Evolutionary conservation across 2,113 vertebrate species (phyloP).

Genomic region (Ctenomys sociabilis): DNA sequence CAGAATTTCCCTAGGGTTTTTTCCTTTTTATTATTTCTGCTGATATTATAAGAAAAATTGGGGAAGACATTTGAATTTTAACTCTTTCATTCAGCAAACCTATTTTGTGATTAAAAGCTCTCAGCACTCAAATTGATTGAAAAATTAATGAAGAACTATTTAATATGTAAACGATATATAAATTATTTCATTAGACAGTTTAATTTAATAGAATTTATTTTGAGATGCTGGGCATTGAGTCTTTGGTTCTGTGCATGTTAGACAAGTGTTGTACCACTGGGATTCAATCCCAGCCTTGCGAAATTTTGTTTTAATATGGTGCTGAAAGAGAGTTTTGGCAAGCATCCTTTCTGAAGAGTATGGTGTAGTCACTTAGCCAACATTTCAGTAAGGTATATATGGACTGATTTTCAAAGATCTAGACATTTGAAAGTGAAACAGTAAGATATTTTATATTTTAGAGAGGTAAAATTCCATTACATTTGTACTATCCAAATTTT

Average conservation of each 20-base stretch:
- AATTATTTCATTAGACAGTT: background rate
- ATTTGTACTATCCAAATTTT: background rate
- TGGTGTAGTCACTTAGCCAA: background rate
- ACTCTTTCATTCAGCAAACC: background rate
- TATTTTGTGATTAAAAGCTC: background rate
- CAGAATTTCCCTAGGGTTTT: background rate
- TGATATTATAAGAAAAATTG: background rate
- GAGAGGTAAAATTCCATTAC: constrained; percentile 40
- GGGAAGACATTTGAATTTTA: background rate
- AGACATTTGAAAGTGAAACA: background rate
- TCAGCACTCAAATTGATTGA: background rate
- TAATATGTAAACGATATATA: background rate
- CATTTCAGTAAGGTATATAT: background rate
- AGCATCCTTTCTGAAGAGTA: background rate
- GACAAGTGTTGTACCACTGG: background rate
- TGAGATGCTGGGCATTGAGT: background rate
- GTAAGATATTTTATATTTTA: constrained; percentile 21
- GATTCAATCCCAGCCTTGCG: background rate
- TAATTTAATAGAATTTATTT: background rate
- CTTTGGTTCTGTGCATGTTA: background rate
- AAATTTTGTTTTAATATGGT: background rate
- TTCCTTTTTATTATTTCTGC: background rate
- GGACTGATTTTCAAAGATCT: background rate
- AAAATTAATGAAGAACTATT: background rate
- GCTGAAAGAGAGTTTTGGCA: background rate